Conservation (phyloP, 2,888 invertebrate species). For the Congeria kusceri region DNA sequence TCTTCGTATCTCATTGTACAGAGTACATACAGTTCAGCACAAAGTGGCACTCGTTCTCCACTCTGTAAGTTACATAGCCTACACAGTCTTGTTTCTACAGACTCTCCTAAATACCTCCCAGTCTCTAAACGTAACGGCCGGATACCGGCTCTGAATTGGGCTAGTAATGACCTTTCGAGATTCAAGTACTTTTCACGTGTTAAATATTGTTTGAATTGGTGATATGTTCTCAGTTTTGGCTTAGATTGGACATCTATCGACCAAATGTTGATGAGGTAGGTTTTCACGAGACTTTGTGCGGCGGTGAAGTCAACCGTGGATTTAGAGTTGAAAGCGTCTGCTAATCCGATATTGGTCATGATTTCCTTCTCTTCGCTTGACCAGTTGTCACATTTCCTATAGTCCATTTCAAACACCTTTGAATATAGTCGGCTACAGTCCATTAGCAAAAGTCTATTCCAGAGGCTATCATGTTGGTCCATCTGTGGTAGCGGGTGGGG, state of each 20-base stretch:
- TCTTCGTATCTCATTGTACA: constrained; percentile 17
- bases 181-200: constrained; percentile 3
- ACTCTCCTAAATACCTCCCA: constrained; percentile 29
- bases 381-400: constrained; percentile 18
- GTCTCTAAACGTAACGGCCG: constrained; percentile 35
- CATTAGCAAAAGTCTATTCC: constrained; percentile 31
- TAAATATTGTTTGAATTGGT: constrained; percentile 13
- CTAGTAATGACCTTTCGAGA: constrained; percentile 19
- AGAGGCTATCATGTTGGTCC: constrained; percentile 34
- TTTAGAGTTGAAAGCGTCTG: constrained; percentile 5
- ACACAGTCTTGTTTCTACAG: constrained; percentile 23
- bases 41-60: constrained; percentile 14
- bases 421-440: constrained; percentile 15
- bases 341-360: constrained; percentile 2
- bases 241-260: too few relatives aligned
- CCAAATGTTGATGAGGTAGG: too few relatives aligned
- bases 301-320: neutral
- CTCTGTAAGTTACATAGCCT: constrained; percentile 23
- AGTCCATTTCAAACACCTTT: constrained; percentile 20
- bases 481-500: constrained; percentile 22
- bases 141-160: constrained; percentile 36
- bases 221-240: constrained; percentile 33
- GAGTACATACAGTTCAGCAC: constrained; percentile 19
- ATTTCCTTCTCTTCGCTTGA: constrained; percentile 19
- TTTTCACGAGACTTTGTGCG: too few relatives aligned